Evolutionary conservation across 1,140 invertebrate genomes (phyloP).

Genomic region (Elysia chlorotica): DNA sequence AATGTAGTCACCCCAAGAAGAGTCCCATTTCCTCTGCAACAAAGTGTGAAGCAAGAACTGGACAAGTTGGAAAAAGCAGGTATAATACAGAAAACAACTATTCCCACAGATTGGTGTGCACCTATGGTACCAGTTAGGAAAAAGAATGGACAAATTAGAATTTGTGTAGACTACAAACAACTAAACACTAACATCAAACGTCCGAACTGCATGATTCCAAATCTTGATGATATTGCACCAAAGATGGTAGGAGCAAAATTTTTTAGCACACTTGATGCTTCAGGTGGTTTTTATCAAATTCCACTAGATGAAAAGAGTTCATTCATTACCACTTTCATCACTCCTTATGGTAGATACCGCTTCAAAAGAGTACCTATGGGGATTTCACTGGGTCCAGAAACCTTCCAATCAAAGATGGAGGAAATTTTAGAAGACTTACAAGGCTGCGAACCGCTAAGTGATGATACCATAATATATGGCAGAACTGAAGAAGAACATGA

Average conservation of each 20-base stretch:
- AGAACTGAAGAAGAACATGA: conserved; percentile 33
- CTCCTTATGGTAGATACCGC: conserved; percentile 58
- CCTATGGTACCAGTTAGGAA: conserved; percentile 7
- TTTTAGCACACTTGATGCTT: conserved; percentile 22
- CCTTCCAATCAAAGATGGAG: conserved; percentile 27
- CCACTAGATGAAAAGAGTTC: conserved; percentile 10
- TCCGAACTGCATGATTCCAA: conserved; percentile 23
- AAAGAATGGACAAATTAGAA: conserved; percentile 22
- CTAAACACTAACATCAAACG: conserved; percentile 24
- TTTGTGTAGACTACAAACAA: conserved; percentile 30
- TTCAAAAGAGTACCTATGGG: conserved; percentile 61
- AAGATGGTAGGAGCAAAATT: conserved; percentile 51
- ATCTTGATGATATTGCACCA: conserved; percentile 23
- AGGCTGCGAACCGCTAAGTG: conserved; percentile 25
- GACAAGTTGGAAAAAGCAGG: conserved; percentile 2
- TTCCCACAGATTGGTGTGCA: conserved; percentile 5
- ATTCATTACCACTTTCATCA: conserved; percentile 36
- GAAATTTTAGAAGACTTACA: conserved; percentile 22
- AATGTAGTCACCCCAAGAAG: conserved; percentile 3
- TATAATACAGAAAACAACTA: not conserved
- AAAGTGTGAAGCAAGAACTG: conserved; percentile 5
- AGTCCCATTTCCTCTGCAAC: conserved; percentile 10
- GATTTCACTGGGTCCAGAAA: conserved; percentile 37
- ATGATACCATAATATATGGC: conserved; percentile 45
- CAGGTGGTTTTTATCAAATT: conserved; percentile 27